A percentile compares a stretch with the other conserved stretches of the same genome.
Conservation (phyloP, 1,140 invertebrate genomes). For the Meloidogyne chitwoodi region DNA sequence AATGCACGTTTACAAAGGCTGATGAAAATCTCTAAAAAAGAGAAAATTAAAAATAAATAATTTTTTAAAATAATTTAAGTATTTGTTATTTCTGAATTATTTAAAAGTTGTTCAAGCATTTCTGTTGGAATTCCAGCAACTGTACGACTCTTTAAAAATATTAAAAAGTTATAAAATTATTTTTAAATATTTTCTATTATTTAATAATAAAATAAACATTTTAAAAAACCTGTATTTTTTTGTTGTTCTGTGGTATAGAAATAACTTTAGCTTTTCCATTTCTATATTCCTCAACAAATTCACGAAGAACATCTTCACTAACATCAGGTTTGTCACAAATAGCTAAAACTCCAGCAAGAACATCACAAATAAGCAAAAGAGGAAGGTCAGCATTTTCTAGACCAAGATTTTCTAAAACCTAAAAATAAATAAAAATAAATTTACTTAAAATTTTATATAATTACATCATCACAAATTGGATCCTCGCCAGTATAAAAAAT, state of each 20-base stretch:
- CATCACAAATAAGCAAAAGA: conserved; percentile 29
- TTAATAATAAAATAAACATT: too few species aligned
- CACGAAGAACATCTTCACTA: conserved; percentile 29
- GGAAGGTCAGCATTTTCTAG: conserved; percentile 28
- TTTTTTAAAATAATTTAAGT: conserved; percentile 4
- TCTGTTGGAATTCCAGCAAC: conserved; percentile 32
- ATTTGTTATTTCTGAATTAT: conserved; percentile 20
- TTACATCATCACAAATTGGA: conserved; percentile 37
- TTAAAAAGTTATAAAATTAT: too few species aligned
- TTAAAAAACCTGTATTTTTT: conserved; percentile 1
- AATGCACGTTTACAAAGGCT: conserved; percentile 10
- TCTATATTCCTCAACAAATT: conserved; percentile 29
- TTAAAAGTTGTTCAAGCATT: conserved; percentile 28
- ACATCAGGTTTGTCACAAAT: conserved; percentile 37
- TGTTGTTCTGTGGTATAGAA: conserved; percentile 16
- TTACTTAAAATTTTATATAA: neutral
- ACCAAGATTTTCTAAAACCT: conserved; percentile 35
- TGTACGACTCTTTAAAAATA: conserved; percentile 12
- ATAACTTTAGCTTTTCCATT: conserved; percentile 17
- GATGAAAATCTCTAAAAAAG: neutral
- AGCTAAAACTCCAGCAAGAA: conserved; percentile 28
- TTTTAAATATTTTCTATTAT: too few species aligned
- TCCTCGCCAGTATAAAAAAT: conserved; percentile 37
- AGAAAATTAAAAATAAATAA: neutral
- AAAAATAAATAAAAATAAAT: neutral